phyloP scores from a whole-genome alignment of 1,140 invertebrate species.

The Druon quercuslanigerum region DNA sequence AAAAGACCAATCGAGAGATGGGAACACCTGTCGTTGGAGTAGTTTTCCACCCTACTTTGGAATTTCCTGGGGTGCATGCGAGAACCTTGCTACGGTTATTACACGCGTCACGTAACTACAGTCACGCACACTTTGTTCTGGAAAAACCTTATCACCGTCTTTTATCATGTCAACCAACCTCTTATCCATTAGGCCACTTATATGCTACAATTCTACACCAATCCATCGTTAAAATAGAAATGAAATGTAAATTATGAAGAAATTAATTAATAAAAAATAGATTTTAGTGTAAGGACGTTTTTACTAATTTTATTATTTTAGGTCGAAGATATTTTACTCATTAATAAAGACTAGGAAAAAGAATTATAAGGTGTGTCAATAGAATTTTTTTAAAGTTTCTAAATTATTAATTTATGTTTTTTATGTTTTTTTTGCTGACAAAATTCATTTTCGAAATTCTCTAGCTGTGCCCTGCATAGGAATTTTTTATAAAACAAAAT shows the following conservation, averaged over 20 bases:
- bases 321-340: too few relatives aligned
- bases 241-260: constrained; percentile 40
- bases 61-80: constrained; percentile 62
- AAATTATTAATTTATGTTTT: too few relatives aligned
- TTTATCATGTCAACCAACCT: constrained; percentile 73
- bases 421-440: too few relatives aligned
- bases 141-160: constrained; percentile 69
- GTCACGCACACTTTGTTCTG: constrained; percentile 67
- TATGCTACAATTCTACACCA: constrained; percentile 43
- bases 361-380: too few relatives aligned
- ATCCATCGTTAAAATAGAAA: not conserved
- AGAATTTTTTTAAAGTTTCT: too few relatives aligned
- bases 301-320: too few relatives aligned
- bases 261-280: constrained; percentile 42
- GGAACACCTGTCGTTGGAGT: constrained; percentile 48
- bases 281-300: not conserved
- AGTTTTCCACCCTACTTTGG: constrained; percentile 40
- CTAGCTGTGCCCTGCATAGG: too few relatives aligned
- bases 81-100: constrained; percentile 73
- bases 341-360: too few relatives aligned
- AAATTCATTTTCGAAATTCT: too few relatives aligned
- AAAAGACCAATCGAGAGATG: constrained; percentile 1
- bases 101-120: constrained; percentile 73
- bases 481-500: too few relatives aligned
- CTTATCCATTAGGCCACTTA: constrained; percentile 71